Evolutionary conservation across 1,140 invertebrate genomes (phyloP).

Genomic region (Zaprionus ghesquierei): DNA sequence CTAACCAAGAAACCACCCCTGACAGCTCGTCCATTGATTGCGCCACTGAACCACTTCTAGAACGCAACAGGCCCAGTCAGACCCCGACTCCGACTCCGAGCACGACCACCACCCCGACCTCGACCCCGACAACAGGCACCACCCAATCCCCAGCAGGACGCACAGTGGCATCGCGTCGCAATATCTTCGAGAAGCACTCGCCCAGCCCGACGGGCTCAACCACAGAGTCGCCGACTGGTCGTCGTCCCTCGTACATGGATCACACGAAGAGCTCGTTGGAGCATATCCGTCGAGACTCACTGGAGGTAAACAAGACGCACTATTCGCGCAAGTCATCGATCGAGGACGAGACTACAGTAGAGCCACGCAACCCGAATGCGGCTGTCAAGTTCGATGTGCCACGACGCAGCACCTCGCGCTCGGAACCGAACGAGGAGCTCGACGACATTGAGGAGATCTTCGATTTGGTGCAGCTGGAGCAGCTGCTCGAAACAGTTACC

Average conservation of each 20-base stretch:
- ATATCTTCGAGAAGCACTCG: slow-evolving; percentile 66
- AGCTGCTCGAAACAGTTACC: slow-evolving; percentile 88
- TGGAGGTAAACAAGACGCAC: slow-evolving; percentile 77
- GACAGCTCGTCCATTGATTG: slow-evolving; percentile 44
- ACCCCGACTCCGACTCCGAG: background rate
- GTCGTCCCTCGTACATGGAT: slow-evolving; percentile 82
- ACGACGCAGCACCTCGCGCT: slow-evolving; percentile 21
- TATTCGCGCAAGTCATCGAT: slow-evolving; percentile 69
- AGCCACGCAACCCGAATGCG: slow-evolving; percentile 67
- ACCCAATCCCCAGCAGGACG: slow-evolving; percentile 32
- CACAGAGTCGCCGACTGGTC: slow-evolving; percentile 18
- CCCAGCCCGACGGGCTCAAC: slow-evolving; percentile 13
- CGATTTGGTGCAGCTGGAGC: slow-evolving; percentile 87
- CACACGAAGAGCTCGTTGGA: slow-evolving; percentile 80
- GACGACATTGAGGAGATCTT: slow-evolving; percentile 88
- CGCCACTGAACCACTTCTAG: slow-evolving; percentile 70
- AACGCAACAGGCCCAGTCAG: slow-evolving; percentile 29
- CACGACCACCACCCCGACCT: background rate
- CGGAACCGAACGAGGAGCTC: slow-evolving; percentile 69
- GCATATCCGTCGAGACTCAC: slow-evolving; percentile 75
- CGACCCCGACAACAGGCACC: background rate
- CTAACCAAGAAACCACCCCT: slow-evolving; percentile 43
- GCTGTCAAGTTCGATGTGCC: slow-evolving; percentile 86
- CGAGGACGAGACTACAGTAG: slow-evolving; percentile 53
- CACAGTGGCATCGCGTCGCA: slow-evolving; percentile 64